Evolutionary conservation across 2,797 vertebrate species (phyloP).

Genomic region (Pseudochirops corinnae): DNA sequence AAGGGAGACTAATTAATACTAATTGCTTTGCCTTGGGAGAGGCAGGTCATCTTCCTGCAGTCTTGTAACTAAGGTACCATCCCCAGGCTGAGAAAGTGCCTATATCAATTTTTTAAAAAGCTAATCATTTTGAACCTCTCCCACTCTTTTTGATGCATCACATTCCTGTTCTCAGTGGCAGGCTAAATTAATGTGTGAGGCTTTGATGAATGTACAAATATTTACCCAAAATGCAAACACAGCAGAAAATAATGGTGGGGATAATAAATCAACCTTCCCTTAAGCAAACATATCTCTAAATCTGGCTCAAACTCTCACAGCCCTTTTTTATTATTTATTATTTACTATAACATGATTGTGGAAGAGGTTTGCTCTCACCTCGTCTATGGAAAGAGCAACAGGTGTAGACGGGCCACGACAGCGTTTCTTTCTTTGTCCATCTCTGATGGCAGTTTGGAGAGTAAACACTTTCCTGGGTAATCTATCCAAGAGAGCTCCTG

Average conservation of each 20-base stretch:
- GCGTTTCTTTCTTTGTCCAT: background rate
- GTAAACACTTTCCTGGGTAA: conserved; percentile 4
- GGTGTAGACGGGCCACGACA: background rate
- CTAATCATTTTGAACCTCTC: conserved; percentile 22
- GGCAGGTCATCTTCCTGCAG: background rate
- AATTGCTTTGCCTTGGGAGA: conserved; percentile 3
- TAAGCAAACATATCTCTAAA: conserved; percentile 52
- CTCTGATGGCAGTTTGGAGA: conserved; percentile 16
- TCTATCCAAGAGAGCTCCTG: background rate
- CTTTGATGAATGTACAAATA: conserved; percentile 55
- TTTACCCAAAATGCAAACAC: conserved; percentile 44
- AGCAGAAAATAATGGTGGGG: conserved; percentile 44
- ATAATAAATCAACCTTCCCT: conserved; percentile 55
- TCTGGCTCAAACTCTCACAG: background rate
- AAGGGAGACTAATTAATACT: conserved; percentile 8
- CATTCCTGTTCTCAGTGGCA: conserved; percentile 28
- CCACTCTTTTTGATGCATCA: conserved; percentile 17
- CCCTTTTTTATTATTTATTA: conserved; percentile 8
- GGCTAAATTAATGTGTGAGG: conserved; percentile 31
- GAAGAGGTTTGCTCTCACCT: background rate
- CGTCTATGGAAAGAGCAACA: background rate
- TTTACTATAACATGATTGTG: background rate
- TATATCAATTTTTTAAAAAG: conserved; percentile 8
- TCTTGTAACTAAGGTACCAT: background rate
- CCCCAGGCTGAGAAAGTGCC: background rate